Evolutionary conservation across 2,797 vertebrate genomes (phyloP).

Genomic region (Arremon aurantiirostris): DNA sequence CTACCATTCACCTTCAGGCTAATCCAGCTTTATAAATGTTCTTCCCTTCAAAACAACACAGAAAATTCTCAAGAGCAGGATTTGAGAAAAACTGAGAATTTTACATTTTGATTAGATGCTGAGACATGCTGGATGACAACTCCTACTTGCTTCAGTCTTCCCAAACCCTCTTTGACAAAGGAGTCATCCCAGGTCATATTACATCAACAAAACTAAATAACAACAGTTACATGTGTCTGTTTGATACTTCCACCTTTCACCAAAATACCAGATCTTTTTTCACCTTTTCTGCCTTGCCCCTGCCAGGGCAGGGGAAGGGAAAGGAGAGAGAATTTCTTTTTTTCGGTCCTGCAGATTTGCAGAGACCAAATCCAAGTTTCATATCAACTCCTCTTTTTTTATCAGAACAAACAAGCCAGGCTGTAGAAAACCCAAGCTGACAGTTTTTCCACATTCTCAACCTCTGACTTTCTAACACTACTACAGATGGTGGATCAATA

Average conservation of each 20-base stretch:
- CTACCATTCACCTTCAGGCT: not conserved
- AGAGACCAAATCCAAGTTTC: constrained; percentile 4
- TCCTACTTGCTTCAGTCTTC: not conserved
- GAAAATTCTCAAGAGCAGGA: not conserved
- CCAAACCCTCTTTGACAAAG: not conserved
- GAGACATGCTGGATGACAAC: not conserved
- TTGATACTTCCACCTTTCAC: not conserved
- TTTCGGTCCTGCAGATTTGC: not conserved
- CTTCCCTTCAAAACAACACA: not conserved
- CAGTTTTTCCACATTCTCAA: constrained; percentile 70
- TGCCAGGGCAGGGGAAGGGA: not conserved
- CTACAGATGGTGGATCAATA: constrained; percentile 86
- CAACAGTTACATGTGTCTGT: not conserved
- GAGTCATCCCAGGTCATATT: not conserved
- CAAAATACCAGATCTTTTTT: not conserved
- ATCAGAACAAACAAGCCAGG: not conserved
- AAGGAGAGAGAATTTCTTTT: not conserved
- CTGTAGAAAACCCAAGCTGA: constrained; percentile 50
- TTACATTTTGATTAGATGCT: not conserved
- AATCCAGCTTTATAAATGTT: not conserved
- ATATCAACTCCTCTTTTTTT: not conserved
- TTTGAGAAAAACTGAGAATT: not conserved
- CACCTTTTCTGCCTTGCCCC: not conserved
- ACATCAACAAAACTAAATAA: not conserved
- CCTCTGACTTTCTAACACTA: constrained; percentile 77